Base-by-base conservation (phyloP, 64 coral and sea anemone species). In the Stichodactyla mertensii region DNA sequence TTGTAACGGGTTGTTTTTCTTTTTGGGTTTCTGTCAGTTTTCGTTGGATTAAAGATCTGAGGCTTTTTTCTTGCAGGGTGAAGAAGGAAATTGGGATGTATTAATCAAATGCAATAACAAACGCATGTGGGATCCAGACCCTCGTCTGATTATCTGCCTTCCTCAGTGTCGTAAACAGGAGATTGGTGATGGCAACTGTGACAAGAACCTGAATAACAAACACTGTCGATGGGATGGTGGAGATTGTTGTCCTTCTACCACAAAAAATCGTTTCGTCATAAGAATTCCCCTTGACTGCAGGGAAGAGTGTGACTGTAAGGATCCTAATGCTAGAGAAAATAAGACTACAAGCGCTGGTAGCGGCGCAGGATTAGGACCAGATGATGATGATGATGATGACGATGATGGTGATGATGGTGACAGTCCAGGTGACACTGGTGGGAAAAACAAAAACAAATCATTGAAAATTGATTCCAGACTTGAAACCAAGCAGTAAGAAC, bases 211-310 rank as follows among this genome's bases (percentile, higher is more conserved):
- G 78, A 99, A 99, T 51, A 95, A 95, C 31, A 71, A 87, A 60
- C 93, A 99, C 81, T 99, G 97, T 79, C 74, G 88, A 12, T 99
- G 89, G 66, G 97, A 99, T 36, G 93, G 86, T 28, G 97, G 97
- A 11, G 97, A 99, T 82, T 99, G 97, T 69, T 99, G 97, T 55
- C 58, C 51, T 14, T 92, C 93, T 14, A 89, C 89, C 2, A 4
- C 83, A 3, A 86, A 57, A 26, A 45, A 88, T 28, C 55, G 85
- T 15, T 52, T 52, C 6, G 71, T 87, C 5, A 53, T 5, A 4
- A n/a, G 16, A 0, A 14, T 51, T 52, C 82, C 77, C 22, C 54
- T 2, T 0, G n/a, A 26, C n/a, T 90, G 91, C 55, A 57, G 9
- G 9, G 20, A 24, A 1, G 82, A 19, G 15, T 90, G 87, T 8